Conservation (phyloP, 2,113 vertebrate species). For the Takifugu bimaculatus region DNA sequence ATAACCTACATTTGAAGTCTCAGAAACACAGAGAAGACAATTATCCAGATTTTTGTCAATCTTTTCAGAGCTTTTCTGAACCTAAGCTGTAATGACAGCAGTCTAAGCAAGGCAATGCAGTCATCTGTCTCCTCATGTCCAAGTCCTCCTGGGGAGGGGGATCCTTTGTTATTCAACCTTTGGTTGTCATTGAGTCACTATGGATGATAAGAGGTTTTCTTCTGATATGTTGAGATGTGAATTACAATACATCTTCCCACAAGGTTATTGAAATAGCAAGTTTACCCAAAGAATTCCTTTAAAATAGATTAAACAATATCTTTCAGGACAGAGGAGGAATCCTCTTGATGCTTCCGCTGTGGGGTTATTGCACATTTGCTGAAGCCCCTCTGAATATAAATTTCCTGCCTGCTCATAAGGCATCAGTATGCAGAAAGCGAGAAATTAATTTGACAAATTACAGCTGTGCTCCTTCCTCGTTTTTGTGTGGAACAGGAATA, state of each 20-base stretch:
- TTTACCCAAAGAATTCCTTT: constrained; percentile 5
- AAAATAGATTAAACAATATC: neutral
- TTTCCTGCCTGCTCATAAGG: constrained; percentile 2
- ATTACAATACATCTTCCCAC: constrained; percentile 22
- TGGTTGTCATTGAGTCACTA: neutral
- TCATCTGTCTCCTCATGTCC: neutral
- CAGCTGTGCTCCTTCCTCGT: constrained; percentile 23
- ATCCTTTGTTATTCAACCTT: constrained; percentile 42
- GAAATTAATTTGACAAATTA: constrained; percentile 27
- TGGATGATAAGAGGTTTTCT: neutral
- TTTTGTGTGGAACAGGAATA: constrained; percentile 26
- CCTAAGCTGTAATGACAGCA: constrained; percentile 4
- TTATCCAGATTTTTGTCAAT: constrained; percentile 17
- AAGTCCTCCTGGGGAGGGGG: constrained; percentile 15
- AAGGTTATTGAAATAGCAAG: constrained; percentile 18
- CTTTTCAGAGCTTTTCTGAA: neutral
- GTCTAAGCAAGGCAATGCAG: neutral
- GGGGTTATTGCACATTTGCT: constrained; percentile 4
- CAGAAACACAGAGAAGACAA: neutral
- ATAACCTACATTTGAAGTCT: constrained; percentile 14
- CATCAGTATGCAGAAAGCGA: constrained; percentile 16
- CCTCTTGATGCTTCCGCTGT: constrained; percentile 1
- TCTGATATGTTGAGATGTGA: constrained; percentile 13
- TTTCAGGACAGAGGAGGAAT: constrained; percentile 4
- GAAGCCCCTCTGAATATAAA: constrained; percentile 22